phyloP scores from a whole-genome alignment of 2,888 invertebrate species.

The Sepioteuthis lessoniana region DNA sequence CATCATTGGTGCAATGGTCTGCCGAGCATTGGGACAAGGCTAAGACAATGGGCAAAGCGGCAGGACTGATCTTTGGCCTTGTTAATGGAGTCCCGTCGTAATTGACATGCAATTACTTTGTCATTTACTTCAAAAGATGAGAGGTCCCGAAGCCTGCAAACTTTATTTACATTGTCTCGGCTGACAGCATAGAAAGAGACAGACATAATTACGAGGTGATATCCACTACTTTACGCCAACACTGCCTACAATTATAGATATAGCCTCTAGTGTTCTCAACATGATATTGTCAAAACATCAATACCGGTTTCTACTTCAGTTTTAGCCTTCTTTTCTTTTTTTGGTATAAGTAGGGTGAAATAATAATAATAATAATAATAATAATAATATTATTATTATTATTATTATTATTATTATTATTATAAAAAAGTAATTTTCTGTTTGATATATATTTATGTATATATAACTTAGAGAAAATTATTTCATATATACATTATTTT shows the following conservation, averaged over 20 bases:
- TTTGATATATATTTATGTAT: too few species aligned
- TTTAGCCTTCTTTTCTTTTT: not conserved
- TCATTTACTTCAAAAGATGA: slow-evolving; percentile 17
- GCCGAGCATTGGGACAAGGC: not conserved
- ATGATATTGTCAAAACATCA: not conserved
- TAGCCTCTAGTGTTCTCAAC: not conserved
- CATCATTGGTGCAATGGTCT: not conserved
- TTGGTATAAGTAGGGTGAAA: not conserved
- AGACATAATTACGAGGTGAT: slow-evolving; percentile 33
- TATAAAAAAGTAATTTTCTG: too few species aligned
- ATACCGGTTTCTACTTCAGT: not conserved
- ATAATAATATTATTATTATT: not conserved
- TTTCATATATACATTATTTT: too few species aligned
- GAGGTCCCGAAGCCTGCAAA: not conserved
- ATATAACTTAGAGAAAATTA: too few species aligned
- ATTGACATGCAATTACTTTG: not conserved
- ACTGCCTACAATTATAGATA: slow-evolving; percentile 16
- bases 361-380: not conserved
- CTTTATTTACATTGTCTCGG: slow-evolving; percentile 4
- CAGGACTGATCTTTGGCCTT: not conserved
- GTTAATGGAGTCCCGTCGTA: not conserved
- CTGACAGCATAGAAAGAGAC: not conserved
- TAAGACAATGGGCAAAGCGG: not conserved
- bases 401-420: too few species aligned
- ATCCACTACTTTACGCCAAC: slow-evolving; percentile 1